These are phyloP conservation scores for Oopsacas minuta DNA, from an alignment of 37 sponge, comb jelly and placozoan species.

Conservation along the genomic window DNA sequence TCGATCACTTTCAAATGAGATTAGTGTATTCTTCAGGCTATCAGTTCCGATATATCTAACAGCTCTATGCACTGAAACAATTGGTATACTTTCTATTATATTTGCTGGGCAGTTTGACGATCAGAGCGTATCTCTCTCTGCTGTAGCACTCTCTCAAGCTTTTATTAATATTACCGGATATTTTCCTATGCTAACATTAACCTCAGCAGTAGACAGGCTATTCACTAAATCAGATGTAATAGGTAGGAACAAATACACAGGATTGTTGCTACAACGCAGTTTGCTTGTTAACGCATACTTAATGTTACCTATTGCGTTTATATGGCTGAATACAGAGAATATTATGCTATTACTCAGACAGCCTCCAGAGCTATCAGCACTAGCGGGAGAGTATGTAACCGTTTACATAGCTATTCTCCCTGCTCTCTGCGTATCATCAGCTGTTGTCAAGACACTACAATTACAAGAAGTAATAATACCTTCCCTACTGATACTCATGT, in stretches of 20 bases:
- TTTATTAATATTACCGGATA: not conserved
- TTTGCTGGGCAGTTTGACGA: not conserved
- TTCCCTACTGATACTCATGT: not conserved
- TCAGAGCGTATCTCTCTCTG: not conserved
- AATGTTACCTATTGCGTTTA: not conserved
- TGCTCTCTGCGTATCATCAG: not conserved
- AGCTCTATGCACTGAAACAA: not conserved
- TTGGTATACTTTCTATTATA: not conserved
- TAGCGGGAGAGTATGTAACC: not conserved
- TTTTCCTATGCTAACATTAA: not conserved
- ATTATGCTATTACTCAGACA: not conserved
- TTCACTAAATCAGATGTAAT: not conserved
- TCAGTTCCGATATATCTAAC: not conserved
- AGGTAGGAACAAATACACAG: not conserved
- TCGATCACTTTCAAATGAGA: not conserved
- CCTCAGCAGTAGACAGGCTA: not conserved
- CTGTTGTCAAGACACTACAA: conserved; percentile 6
- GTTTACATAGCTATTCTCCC: not conserved
- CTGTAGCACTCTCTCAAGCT: not conserved
- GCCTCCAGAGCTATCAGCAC: not conserved
- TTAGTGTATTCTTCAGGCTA: not conserved
- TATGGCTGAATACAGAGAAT: conserved; percentile 4
- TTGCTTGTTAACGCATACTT: not conserved
- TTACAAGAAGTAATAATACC: not conserved
- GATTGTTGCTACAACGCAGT: conserved; percentile 2